Conservation (phyloP, 2,113 vertebrate genomes). For the cat (Felis catus) region F.catus_Fca126_mat1.0 CM031411.1:25210001-25210500, state of each 20-base stretch:
- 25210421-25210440: conserved; percentile 4
- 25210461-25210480: not conserved
- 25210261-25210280: not conserved
- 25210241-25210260: not conserved
- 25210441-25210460: not conserved
- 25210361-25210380: not conserved
- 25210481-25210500: conserved; percentile 46
- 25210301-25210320: not conserved
- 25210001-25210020: not conserved
- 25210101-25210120: not conserved
- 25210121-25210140: not conserved
- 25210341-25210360: not conserved
- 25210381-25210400: not conserved
- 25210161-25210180: not conserved
- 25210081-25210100: not conserved
- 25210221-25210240: not conserved
- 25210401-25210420: not conserved
- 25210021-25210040: not conserved
- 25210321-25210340: not conserved
- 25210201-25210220: not conserved
- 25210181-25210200: not conserved
- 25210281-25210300: not conserved
- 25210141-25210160: not conserved
- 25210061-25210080: not conserved
- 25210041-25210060: not conserved